Evolutionary conservation across 2,888 invertebrate species (phyloP), one percentile per base, ranked within the genome.

Genomic region (Hydrotaea diabolus): DNA sequence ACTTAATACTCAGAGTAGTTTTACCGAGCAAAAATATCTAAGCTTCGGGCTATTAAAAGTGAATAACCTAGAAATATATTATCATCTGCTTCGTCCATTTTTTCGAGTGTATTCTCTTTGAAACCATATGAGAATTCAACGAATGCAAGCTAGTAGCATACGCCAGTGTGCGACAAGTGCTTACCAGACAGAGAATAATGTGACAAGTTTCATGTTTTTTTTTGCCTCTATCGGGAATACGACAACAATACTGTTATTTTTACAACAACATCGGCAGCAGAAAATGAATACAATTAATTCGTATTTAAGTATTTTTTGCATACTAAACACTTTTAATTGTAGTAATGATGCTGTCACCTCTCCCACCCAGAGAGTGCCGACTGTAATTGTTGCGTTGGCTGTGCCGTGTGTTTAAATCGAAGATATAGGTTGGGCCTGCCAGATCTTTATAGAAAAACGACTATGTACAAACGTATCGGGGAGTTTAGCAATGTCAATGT

Each of bases 401-500:
- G 11, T 39, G 31, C 31, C 31, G 31, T 39, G 53, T 1, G 13
- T 15, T 21, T 3, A 59, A 26, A 39, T 39, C 26, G 59, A 39
- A 59, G 31, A 62, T 26, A 62, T 26, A 31, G 62, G 62, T 62
- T 62, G 31, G 62, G 62, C 7, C 55, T 21, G 21, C n/a, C 31
- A 62, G 1, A 31, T 13, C 13, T 13, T 11, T 26, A 26, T 9
- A 26, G 59, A 59, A 59, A 2, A 8, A 17, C 9, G 21, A 23
- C 3, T 57, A 1, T 62, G 31, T 31, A 3, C 9, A 31, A n/a
- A n/a, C 26, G 23, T 31, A 1, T 23, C 23, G 9, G 15, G 26
- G 59, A 26, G 59, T 31, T 31, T 31, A 62, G 62, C 62, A 62
- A 62, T 62, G 62, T 62, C 62, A 62, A 62, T 62, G 62, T 62